Evolutionary conservation across 2,888 invertebrate species (phyloP).

Genomic region (Junonia oenone): DNA sequence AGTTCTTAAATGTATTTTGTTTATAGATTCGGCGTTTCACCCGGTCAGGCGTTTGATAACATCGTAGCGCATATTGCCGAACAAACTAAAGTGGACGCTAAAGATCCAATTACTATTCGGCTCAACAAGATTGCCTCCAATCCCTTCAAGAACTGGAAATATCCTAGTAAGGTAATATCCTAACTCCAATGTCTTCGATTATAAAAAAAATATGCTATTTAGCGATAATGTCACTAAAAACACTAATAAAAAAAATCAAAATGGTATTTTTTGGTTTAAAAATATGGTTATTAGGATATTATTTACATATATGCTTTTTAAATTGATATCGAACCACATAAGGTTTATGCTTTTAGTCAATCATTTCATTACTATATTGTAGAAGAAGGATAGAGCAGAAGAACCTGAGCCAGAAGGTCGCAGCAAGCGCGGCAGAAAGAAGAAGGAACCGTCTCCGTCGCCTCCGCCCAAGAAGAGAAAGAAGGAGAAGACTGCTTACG

Average conservation of each 20-base stretch:
- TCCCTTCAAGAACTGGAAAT: conserved; percentile 75
- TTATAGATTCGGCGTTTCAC: conserved; percentile 85
- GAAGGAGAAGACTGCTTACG: conserved; percentile 55
- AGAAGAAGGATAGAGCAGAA: conserved; percentile 37
- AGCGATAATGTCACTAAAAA: too few relatives aligned
- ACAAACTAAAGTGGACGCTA: conserved; percentile 84
- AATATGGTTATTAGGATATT: too few relatives aligned
- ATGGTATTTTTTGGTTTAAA: too few relatives aligned
- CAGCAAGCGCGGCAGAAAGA: conserved; percentile 69
- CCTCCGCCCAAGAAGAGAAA: conserved; percentile 53
- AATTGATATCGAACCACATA: too few relatives aligned
- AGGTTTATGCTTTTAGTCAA: too few relatives aligned
- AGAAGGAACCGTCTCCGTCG: conserved; percentile 65
- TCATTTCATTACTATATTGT: neutral
- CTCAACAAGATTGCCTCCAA: conserved; percentile 82
- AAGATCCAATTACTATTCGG: conserved; percentile 81
- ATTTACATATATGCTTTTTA: neutral
- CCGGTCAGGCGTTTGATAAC: conserved; percentile 89
- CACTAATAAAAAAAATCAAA: too few relatives aligned
- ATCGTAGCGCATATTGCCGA: conserved; percentile 88
- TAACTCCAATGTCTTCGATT: too few relatives aligned
- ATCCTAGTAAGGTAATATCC: conserved; percentile 61
- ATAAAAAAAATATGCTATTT: too few relatives aligned
- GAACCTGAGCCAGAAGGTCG: conserved; percentile 47
- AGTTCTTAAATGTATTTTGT: neutral